Percentiles rank a stretch among this genome's conserved stretches.
Evolutionary conservation across 2,797 vertebrate species (phyloP).

Genomic region (Anisognathus igniventris): DNA sequence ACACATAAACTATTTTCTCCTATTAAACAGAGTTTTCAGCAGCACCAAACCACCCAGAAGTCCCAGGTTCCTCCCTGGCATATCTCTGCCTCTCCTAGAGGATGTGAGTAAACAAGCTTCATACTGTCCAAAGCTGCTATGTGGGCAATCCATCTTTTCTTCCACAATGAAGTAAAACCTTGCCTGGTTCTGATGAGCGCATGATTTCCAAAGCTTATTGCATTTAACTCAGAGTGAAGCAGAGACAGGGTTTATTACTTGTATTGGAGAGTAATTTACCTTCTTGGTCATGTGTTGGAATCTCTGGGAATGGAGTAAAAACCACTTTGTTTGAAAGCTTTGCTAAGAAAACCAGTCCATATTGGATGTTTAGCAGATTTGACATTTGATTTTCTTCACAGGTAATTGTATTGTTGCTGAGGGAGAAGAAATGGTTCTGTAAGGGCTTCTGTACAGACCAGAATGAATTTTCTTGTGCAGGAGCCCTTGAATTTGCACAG

Average conservation of each 20-base stretch:
- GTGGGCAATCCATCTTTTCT: not conserved
- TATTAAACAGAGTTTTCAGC: not conserved
- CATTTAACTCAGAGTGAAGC: not conserved
- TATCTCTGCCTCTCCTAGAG: not conserved
- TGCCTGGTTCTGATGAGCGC: not conserved
- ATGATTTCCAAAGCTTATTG: not conserved
- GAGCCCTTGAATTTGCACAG: not conserved
- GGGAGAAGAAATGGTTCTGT: not conserved
- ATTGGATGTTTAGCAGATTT: not conserved
- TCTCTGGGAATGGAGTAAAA: not conserved
- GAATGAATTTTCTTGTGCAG: not conserved
- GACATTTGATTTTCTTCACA: not conserved
- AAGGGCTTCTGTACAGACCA: not conserved
- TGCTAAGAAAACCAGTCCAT: not conserved
- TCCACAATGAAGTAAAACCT: not conserved
- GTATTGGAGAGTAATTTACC: not conserved
- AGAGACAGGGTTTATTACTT: not conserved
- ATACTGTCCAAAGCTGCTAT: not conserved
- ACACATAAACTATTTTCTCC: not conserved
- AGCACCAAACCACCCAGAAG: not conserved
- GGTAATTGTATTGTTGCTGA: not conserved
- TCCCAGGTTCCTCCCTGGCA: not conserved
- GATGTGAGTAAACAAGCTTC: not conserved
- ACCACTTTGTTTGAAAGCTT: not conserved
- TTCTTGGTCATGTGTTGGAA: not conserved